Conservation (phyloP, 2,113 vertebrate genomes). For the Calyptomena viridis region DNA sequence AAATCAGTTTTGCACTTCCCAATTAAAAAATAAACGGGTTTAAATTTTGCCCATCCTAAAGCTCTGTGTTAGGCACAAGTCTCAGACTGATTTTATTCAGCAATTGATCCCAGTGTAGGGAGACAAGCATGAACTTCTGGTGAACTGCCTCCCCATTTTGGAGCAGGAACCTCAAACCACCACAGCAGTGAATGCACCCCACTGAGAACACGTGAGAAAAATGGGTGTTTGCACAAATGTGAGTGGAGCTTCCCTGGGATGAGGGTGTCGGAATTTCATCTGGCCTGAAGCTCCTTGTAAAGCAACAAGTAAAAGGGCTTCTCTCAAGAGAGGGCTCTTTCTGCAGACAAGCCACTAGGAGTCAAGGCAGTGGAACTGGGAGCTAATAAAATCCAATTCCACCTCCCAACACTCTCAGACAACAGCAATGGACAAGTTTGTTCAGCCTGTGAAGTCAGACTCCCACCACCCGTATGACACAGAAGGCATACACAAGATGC, state of each 20-base stretch:
- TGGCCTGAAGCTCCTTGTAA: background rate
- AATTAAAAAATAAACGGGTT: background rate
- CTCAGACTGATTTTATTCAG: background rate
- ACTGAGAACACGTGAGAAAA: background rate
- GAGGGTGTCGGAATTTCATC: background rate
- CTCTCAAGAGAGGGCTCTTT: background rate
- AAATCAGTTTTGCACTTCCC: background rate
- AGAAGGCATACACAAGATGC: background rate
- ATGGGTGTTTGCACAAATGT: rapidly evolving
- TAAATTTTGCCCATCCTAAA: background rate
- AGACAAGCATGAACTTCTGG: background rate
- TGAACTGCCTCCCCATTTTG: background rate
- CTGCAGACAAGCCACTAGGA: background rate
- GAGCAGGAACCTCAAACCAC: background rate
- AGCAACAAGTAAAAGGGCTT: background rate
- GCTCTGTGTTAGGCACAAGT: background rate
- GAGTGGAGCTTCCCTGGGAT: background rate
- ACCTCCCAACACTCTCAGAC: background rate
- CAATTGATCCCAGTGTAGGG: background rate
- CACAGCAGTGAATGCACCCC: background rate
- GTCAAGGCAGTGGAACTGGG: background rate
- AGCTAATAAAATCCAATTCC: background rate
- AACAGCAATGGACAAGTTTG: background rate
- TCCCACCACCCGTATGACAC: background rate
- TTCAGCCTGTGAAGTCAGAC: background rate